These are phyloP conservation scores for Melanotaenia parkinsoni DNA, from an alignment of 2,797 vertebrate genomes.

Conservation along the genomic window DNA sequence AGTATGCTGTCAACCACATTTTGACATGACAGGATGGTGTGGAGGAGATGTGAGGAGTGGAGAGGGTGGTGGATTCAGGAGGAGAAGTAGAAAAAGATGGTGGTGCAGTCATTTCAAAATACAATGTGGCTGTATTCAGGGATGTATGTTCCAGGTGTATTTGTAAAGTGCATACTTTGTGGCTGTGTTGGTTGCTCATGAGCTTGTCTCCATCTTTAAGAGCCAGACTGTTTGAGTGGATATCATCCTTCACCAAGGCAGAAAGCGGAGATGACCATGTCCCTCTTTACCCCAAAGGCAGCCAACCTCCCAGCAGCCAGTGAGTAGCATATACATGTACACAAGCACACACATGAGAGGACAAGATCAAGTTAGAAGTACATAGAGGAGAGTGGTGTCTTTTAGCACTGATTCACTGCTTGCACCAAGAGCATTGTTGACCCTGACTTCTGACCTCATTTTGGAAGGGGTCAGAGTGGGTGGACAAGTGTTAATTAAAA, in stretches of 20 bases:
- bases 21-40: constrained; percentile 51
- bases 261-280: constrained; percentile 85
- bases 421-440: constrained; percentile 24
- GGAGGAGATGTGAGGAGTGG: constrained; percentile 22
- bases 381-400: constrained; percentile 9
- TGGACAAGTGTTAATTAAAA: constrained; percentile 29
- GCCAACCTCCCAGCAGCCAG: constrained; percentile 83
- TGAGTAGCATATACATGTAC: constrained; percentile 73
- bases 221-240: constrained; percentile 89
- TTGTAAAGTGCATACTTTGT: constrained; percentile 15
- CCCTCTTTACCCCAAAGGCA: constrained; percentile 84
- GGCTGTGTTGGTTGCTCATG: constrained; percentile 63
- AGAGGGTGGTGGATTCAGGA: constrained; percentile 7
- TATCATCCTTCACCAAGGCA: constrained; percentile 87
- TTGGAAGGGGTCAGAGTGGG: constrained; percentile 11
- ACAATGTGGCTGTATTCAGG: background rate
- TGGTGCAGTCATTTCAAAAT: constrained; percentile 6
- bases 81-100: background rate
- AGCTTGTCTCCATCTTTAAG: constrained; percentile 78
- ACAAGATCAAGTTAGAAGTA: constrained; percentile 1
- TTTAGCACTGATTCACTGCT: constrained; percentile 41
- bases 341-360: constrained; percentile 24
- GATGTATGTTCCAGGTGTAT: constrained; percentile 18
- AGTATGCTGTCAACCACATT: constrained; percentile 56
- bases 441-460: constrained; percentile 39